phyloP scores from a whole-genome alignment of 1,140 invertebrate genomes.

The Drosophila simulans region DNA sequence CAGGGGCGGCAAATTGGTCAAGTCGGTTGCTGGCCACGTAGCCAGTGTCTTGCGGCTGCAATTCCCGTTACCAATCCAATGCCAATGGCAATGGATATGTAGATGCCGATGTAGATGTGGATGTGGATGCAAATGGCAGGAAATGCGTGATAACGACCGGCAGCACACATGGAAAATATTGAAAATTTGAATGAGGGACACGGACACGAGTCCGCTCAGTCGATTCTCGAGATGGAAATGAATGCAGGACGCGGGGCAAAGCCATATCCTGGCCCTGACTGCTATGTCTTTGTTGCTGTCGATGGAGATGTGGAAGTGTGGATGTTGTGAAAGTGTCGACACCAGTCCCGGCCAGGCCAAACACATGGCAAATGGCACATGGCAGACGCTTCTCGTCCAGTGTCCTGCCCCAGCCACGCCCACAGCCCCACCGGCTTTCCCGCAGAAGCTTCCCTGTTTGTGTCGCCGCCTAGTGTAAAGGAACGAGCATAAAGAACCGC shows the following conservation, averaged over 20 bases:
- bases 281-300: slow-evolving; percentile 40
- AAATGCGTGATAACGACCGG: slow-evolving; percentile 80
- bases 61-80: slow-evolving; percentile 33
- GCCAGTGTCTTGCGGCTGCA: slow-evolving; percentile 36
- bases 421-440: not conserved
- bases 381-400: slow-evolving; percentile 30
- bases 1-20: slow-evolving; percentile 76
- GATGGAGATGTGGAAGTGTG: slow-evolving; percentile 15
- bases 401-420: slow-evolving; percentile 10
- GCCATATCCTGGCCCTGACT: slow-evolving; percentile 29
- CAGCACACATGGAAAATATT: slow-evolving; percentile 65
- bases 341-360: slow-evolving; percentile 68
- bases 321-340: slow-evolving; percentile 80
- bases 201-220: not conserved
- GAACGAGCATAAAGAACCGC: slow-evolving; percentile 78
- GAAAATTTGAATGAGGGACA: slow-evolving; percentile 69
- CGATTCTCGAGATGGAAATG: slow-evolving; percentile 37
- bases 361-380: slow-evolving; percentile 66
- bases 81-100: slow-evolving; percentile 24
- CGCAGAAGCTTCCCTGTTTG: slow-evolving; percentile 2
- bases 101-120: not conserved
- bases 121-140: slow-evolving; percentile 70
- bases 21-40: slow-evolving; percentile 51
- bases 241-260: slow-evolving; percentile 34
- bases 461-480: slow-evolving; percentile 43